Evolutionary conservation across 2,797 vertebrate genomes (phyloP), one percentile per base, ranked within the genome.

Genomic region (Argya squamiceps): DNA sequence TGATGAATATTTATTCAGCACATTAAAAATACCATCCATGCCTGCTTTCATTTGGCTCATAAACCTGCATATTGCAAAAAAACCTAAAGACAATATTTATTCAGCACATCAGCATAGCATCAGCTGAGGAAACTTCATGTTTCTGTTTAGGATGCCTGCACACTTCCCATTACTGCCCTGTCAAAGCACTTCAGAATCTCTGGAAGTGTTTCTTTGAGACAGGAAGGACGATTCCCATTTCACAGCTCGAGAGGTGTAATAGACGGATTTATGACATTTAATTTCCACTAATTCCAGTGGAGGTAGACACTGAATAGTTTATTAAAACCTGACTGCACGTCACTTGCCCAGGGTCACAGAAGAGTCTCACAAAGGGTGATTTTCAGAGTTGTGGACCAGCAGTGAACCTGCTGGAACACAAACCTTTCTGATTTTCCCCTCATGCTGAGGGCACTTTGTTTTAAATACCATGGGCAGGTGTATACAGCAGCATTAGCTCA

Each of bases 1-100:
- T 84, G 70, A 73, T 88, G 88, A 94, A 95, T 95, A 96, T 94
- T 89, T 96, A 96, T 94, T 89, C 71, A 85, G 68, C 86, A 94
- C 73, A 82, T 95, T 86, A 88, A 88, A 92, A 92, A 88, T 85
- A 91, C 82, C 84, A 75, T 56, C 80, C 44, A 44, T 75, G 84
- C 74, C 79, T 82, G 50, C 75, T 95, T 93, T 93, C 81, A 78
- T 85, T 96, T 93, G 91, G 71, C 56, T 93, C 73, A 64, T 74
- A 94, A 95, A 91, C 94, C 79, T 94, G 86, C 88, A 87, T 87
- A 92, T 62, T 89, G 85, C 0, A 1, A 79, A 49, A 49, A 92
- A 93, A 76, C 19, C 3, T 59, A 83, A 73, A 65, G 82, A 63
- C 60, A 94, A 71, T 94, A 79, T 93, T 94, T 94, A 88, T 88